A percentile compares a stretch with the other conserved stretches of the same genome.
phyloP scores from a whole-genome alignment of 2,888 invertebrate genomes.

The Alcis repandata region DNA sequence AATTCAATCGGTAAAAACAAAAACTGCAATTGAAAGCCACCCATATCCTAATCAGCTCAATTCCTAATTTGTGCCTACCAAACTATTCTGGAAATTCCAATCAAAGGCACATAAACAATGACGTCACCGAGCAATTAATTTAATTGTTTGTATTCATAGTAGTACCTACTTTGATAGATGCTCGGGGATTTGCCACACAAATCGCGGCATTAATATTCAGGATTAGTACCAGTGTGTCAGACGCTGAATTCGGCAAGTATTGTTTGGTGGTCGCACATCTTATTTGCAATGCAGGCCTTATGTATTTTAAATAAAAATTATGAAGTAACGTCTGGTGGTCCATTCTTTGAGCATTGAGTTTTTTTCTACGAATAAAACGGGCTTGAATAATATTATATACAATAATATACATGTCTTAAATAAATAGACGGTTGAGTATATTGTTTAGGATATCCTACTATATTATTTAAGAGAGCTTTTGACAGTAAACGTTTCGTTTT shows the following conservation, averaged over 20 bases:
- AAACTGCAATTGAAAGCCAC: background rate
- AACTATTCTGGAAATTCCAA: background rate
- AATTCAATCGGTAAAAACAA: no score
- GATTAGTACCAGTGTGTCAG: slow-evolving; percentile 34
- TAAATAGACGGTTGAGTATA: no score
- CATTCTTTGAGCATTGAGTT: background rate
- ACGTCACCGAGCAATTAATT: slow-evolving; percentile 44
- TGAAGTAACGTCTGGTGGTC: background rate
- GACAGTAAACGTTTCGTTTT: no score
- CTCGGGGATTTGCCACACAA: slow-evolving; percentile 42
- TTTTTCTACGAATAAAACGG: background rate
- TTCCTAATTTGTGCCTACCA: background rate
- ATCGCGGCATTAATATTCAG: slow-evolving; percentile 45
- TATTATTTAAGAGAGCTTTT: no score
- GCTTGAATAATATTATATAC: no score
- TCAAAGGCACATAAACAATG: slow-evolving; percentile 17
- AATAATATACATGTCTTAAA: no score
- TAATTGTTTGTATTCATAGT: slow-evolving; percentile 47
- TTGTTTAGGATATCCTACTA: no score
- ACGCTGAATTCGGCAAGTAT: slow-evolving; percentile 40
- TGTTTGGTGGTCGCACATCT: slow-evolving; percentile 35
- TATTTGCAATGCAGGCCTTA: slow-evolving; percentile 22
- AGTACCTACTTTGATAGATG: slow-evolving; percentile 36
- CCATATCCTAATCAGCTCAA: background rate
- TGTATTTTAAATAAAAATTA: slow-evolving; percentile 16